A percentile compares a stretch with the other conserved stretches of the same genome.
phyloP scores from a whole-genome alignment of 2,888 invertebrate genomes.

The Parnassius smintheus region DNA sequence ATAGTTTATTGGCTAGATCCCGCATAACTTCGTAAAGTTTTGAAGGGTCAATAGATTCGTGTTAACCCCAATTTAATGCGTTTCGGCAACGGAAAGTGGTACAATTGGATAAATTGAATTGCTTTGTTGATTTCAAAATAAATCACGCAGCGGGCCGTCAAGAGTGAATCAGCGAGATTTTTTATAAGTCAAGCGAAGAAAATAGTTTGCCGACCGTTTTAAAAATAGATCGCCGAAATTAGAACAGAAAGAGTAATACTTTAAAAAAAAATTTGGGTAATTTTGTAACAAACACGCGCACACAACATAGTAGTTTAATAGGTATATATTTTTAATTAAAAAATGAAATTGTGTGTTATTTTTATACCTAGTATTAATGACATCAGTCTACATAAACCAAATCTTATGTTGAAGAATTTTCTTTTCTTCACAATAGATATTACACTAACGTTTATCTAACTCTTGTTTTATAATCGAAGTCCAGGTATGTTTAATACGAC shows the following conservation, averaged over 20 bases:
- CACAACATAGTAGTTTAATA: too few relatives aligned
- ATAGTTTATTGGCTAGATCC: constrained; percentile 29
- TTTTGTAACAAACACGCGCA: too few relatives aligned
- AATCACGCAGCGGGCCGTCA: constrained; percentile 14
- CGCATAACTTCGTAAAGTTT: constrained; percentile 35
- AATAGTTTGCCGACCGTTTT: neutral
- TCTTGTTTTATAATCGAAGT: too few relatives aligned
- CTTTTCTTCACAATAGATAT: too few relatives aligned
- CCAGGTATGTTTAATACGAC: too few relatives aligned
- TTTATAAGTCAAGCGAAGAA: neutral
- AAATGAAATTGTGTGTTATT: too few relatives aligned
- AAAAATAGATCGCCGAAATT: neutral
- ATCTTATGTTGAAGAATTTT: too few relatives aligned
- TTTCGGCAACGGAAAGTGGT: constrained; percentile 45
- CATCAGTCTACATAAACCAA: too few relatives aligned
- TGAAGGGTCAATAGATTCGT: constrained; percentile 54
- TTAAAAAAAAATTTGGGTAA: too few relatives aligned
- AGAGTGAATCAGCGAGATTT: constrained; percentile 10
- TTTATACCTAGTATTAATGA: too few relatives aligned
- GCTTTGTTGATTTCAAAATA: constrained; percentile 45
- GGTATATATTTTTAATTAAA: too few relatives aligned
- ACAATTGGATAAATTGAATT: constrained; percentile 62
- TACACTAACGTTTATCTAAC: too few relatives aligned
- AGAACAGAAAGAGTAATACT: constrained; percentile 5
- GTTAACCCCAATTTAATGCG: constrained; percentile 55